phyloP scores from a whole-genome alignment of 2,888 invertebrate species.

The Brachylomia viminalis region DNA sequence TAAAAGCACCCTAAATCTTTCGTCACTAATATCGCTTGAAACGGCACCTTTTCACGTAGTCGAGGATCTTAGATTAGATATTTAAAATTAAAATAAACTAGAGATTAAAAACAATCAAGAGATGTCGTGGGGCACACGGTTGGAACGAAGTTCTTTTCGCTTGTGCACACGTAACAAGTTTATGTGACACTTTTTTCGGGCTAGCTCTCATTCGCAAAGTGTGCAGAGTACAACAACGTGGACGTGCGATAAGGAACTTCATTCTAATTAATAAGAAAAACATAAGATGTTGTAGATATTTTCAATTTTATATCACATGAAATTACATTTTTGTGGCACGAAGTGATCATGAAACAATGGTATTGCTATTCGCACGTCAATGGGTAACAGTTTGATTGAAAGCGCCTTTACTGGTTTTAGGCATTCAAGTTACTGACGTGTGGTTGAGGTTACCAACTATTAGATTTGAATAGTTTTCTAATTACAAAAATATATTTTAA shows the following conservation, averaged over 20 bases:
- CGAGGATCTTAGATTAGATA: too few relatives aligned
- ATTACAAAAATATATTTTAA: neutral
- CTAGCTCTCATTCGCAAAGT: too few relatives aligned
- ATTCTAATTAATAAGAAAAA: slow-evolving; percentile 1
- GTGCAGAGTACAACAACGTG: too few relatives aligned
- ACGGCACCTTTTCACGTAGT: slow-evolving; percentile 10
- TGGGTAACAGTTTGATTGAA: slow-evolving; percentile 9
- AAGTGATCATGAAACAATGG: neutral
- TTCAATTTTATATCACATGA: slow-evolving; percentile 7
- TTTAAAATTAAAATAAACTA: neutral
- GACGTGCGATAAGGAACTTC: too few relatives aligned
- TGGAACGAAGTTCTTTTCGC: too few relatives aligned
- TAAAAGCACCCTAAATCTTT: slow-evolving; percentile 4
- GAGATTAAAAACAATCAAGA: too few relatives aligned
- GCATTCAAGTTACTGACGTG: slow-evolving; percentile 1
- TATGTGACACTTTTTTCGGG: too few relatives aligned
- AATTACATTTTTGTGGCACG: slow-evolving; percentile 21
- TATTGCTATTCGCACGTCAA: neutral
- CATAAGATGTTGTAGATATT: neutral
- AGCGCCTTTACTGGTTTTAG: neutral
- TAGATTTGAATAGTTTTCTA: neutral
- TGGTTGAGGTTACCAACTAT: neutral
- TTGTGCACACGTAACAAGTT: too few relatives aligned
- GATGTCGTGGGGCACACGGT: too few relatives aligned
- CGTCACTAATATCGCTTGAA: slow-evolving; percentile 13